Evolutionary conservation across 2,113 vertebrate species (phyloP).

Genomic region (Ondatra zibethicus): DNA sequence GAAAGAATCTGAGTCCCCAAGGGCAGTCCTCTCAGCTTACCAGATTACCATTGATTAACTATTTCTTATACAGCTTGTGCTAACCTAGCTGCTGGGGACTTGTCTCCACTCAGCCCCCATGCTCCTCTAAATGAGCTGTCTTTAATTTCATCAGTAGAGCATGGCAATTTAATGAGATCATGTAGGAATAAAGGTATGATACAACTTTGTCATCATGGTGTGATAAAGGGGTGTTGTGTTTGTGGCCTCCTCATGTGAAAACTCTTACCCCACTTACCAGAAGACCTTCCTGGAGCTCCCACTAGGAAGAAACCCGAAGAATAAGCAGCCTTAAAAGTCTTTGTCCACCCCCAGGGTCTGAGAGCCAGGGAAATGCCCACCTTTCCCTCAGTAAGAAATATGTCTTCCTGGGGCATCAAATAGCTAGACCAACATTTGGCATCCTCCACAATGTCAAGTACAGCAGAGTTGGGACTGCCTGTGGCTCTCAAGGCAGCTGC

Average conservation of each 20-base stretch:
- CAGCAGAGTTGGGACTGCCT: background rate
- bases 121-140: conserved; percentile 33
- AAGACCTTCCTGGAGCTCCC: conserved; percentile 54
- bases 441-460: background rate
- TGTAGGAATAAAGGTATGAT: conserved; percentile 10
- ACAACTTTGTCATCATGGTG: background rate
- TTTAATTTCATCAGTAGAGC: conserved; percentile 34
- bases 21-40: background rate
- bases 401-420: background rate
- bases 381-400: conserved; percentile 45
- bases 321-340: background rate
- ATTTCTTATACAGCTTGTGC: background rate
- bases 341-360: background rate
- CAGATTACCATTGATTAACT: background rate
- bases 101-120: background rate
- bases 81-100: background rate
- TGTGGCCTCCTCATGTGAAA: conserved; percentile 12
- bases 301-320: background rate
- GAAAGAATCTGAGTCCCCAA: conserved; percentile 43
- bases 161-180: conserved; percentile 41
- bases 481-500: background rate
- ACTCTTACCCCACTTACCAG: background rate
- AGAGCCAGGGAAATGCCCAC: background rate
- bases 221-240: background rate
- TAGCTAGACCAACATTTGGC: background rate